Evolutionary conservation across 2,113 vertebrate genomes (phyloP).

Genomic region (Microcebus ravelobensis): DNA sequence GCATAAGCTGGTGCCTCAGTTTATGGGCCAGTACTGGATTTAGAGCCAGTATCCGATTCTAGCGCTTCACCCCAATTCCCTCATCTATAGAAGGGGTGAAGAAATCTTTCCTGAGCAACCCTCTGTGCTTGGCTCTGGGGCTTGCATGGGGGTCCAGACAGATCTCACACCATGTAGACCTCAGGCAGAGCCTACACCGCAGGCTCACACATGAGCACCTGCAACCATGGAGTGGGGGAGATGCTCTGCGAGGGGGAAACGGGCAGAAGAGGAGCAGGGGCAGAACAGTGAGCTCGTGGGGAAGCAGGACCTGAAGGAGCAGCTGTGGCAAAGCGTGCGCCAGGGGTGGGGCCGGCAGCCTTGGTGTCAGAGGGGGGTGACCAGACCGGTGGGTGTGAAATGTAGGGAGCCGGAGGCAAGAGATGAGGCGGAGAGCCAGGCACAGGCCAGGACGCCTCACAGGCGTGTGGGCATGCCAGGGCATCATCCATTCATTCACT

Average conservation of each 20-base stretch:
- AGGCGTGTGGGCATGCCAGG: neutral
- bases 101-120: neutral
- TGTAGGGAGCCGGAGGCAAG: neutral
- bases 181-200: neutral
- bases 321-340: too few species aligned
- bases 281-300: neutral
- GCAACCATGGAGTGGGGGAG: too few species aligned
- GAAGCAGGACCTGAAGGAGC: neutral
- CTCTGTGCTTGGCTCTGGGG: neutral
- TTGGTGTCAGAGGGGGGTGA: neutral
- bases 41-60: neutral
- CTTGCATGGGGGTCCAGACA: neutral
- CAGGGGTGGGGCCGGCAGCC: too few species aligned
- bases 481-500: neutral
- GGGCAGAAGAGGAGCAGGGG: neutral
- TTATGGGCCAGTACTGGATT: neutral
- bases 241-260: neutral
- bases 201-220: neutral
- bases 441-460: rapidly evolving
- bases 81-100: neutral
- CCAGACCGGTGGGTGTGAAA: neutral
- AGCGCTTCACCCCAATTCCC: neutral
- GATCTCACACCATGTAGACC: neutral
- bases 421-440: neutral
- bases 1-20: neutral